Evolutionary conservation across 2,113 vertebrate species (phyloP), one percentile per base, ranked within the genome.

Genomic region (Siniperca chuatsi): DNA sequence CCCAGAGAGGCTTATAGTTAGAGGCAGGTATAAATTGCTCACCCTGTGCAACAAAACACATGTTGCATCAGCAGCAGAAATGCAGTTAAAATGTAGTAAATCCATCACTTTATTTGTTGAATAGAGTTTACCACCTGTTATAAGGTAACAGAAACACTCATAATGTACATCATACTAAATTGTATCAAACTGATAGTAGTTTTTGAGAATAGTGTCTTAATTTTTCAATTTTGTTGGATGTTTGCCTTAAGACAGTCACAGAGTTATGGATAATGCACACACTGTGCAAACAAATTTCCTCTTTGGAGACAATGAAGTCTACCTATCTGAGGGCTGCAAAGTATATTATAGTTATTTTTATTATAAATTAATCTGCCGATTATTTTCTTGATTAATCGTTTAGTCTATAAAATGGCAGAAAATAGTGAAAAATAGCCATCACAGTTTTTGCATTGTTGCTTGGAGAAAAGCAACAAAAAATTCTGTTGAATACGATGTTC

Each of bases 21-120:
- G 68, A 85, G 76, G 85, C 48, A 33, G 82, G 70, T 79, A 80
- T 72, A 80, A 79, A 80, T 21, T 65, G 58, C 61, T 86, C 62
- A 76, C 29, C 61, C 37, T 55, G 46, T 50, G 60, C 60, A 35
- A 61, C 8, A 4, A 76, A 75, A 82, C 8, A 15, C 57, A 42
- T 58, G 60, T 77, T 52, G 35, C 69, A 83, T 65, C 55, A 60
- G 58, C 71, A 66, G 62, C 65, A 40, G 25, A 44, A 52, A 64
- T 44, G 72, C 0, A 35, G 54, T 4, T 18, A 40, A 76, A 29
- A 29, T 29, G 18, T 29, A 69, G 29, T 48, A 9, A 76, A 62
- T 10, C 46, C 40, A 10, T 25, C 3, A 29, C 40, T 57, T 42
- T 25, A 37, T 74, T 55, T 40, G 12, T 18, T 40, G 42, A 65